Percentiles rank a stretch among this genome's conserved stretches.
phyloP scores from a whole-genome alignment of 2,888 invertebrate genomes.

The Aricia artaxerxes region DNA sequence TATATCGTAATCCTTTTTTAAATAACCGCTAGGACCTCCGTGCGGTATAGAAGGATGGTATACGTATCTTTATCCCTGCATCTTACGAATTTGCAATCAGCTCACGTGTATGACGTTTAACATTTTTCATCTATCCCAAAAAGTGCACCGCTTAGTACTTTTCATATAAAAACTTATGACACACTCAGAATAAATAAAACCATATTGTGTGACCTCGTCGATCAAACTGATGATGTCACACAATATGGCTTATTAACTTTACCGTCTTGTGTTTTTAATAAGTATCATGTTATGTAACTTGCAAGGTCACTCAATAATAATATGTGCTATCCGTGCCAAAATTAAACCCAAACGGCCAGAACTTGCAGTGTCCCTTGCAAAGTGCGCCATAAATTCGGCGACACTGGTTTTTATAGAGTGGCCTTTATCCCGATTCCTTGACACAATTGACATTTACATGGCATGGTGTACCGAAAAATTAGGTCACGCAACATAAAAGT shows the following conservation, averaged over 20 bases:
- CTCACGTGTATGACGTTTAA: too few species aligned
- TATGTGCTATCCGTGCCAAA: conserved; percentile 2
- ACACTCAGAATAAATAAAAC: too few species aligned
- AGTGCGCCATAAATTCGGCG: conserved; percentile 15
- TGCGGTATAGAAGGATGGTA: too few species aligned
- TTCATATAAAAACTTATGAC: too few species aligned
- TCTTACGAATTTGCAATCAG: too few species aligned
- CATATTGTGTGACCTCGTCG: too few species aligned
- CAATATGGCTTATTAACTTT: neutral
- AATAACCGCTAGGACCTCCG: too few species aligned
- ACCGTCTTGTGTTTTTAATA: neutral
- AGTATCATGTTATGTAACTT: neutral
- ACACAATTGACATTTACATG: conserved; percentile 3
- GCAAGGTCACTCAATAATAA: neutral
- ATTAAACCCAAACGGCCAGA: conserved; percentile 15
- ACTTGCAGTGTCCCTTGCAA: conserved; percentile 1
- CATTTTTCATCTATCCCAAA: too few species aligned
- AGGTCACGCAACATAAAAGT: neutral
- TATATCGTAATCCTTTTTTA: too few species aligned
- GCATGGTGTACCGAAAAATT: conserved; percentile 3
- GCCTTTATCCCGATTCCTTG: conserved; percentile 18
- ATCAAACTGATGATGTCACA: too few species aligned
- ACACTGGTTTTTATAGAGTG: conserved; percentile 10
- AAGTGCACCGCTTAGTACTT: too few species aligned
- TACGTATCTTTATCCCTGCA: too few species aligned